Conservation (phyloP, 2,888 invertebrate species). For the Phorcus lineatus region DNA sequence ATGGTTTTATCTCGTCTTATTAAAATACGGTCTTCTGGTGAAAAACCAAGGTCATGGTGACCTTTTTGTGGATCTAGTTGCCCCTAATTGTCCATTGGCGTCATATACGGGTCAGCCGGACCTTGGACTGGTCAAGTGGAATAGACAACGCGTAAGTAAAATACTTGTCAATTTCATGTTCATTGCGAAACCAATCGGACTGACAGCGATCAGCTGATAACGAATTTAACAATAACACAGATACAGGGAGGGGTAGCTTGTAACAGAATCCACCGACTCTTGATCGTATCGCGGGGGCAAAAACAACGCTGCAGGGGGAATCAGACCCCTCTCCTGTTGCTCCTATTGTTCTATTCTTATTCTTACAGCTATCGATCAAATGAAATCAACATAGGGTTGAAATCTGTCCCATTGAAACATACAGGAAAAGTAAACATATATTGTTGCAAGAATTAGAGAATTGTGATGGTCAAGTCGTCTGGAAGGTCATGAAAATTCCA, state of each 20-base stretch:
- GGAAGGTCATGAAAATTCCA: background rate
- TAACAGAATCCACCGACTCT: background rate
- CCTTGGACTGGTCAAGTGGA: background rate
- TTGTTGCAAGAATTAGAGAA: background rate
- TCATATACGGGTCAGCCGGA: too few species aligned
- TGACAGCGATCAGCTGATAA: constrained; percentile 18
- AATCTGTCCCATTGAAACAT: background rate
- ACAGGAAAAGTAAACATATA: constrained; percentile 17
- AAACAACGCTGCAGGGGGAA: background rate
- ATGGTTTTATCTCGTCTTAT: too few species aligned
- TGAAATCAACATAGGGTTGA: background rate
- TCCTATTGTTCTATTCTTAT: background rate
- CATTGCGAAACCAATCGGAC: background rate
- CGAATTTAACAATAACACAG: background rate
- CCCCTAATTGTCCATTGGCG: too few species aligned
- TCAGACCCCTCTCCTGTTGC: background rate
- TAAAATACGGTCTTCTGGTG: too few species aligned
- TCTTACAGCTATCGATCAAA: background rate
- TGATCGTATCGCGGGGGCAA: background rate
- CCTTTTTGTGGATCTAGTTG: too few species aligned
- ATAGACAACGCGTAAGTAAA: background rate
- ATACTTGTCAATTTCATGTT: background rate
- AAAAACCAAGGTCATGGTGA: too few species aligned
- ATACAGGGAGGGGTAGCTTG: too few species aligned
- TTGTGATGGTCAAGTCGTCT: background rate